Base-by-base conservation (phyloP, 2,888 invertebrate species). In the Caenorhabditis sp. region DNA sequence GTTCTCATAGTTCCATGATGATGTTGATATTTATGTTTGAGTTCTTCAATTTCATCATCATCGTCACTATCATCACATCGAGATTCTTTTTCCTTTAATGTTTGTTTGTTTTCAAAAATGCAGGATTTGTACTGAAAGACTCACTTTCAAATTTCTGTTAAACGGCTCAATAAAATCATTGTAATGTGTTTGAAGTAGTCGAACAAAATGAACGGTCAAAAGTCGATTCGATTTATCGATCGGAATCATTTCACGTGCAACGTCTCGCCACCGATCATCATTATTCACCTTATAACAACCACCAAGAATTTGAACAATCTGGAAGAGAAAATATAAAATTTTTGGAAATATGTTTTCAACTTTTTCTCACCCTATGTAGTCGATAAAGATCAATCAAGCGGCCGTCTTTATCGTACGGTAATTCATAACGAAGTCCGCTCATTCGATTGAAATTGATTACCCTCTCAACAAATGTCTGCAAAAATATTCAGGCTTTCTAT, bases 261-360 rank as follows among this genome's bases (percentile, higher is more conserved):
- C 37, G 83, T 88, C 71, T 12, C 67, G 96, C 99, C 99, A 89
- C 93, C 94, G 75, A 94, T 92, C 76, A 31, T 78, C 66, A 8
- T 66, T 57, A 43, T 69, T 76, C 27, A 84, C 83, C 14, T 61
- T 76, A 21, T 84, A 77, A 43, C 58, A 68, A 14, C 77, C 77
- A 21, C 77, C 77, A 17, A 62, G 60, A 12, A 61, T 64, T 61
- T 67, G 58, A 36, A 79, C 70, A 1, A 77, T 62, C 76, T 76
- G 58, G 53, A 67, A 61, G 54, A 23, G 1, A 27, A 31, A 31
- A 10, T 6, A 31, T 31, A 31, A n/a, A n/a, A n/a, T n/a, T n/a
- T n/a, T n/a, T n/a, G n/a, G n/a, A n/a, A n/a, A n/a, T n/a, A n/a
- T n/a, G n/a, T n/a, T n/a, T n/a, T n/a, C n/a, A n/a, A n/a, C n/a